phyloP scores from a whole-genome alignment of 2,113 vertebrate genomes.

The Arizona elegans region DNA sequence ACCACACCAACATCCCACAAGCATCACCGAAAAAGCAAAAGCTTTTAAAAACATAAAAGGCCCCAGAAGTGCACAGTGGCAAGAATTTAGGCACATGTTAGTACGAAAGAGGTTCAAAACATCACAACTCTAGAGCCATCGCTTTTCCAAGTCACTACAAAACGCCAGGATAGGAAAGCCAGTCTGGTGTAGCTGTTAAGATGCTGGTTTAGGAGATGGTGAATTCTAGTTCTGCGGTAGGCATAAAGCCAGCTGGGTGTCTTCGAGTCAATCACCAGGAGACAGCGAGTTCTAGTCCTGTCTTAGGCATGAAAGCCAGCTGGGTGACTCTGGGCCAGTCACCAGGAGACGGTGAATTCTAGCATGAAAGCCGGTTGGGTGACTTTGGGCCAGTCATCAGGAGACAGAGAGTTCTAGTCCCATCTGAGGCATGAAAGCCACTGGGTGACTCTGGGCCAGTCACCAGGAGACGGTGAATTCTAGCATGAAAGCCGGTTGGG shows the following conservation, averaged over 20 bases:
- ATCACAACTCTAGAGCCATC: conserved; percentile 38
- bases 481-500: background rate
- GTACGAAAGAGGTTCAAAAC: background rate
- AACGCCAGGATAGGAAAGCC: background rate
- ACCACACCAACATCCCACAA: background rate
- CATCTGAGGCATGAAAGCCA: background rate
- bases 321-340: no score
- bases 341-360: no score
- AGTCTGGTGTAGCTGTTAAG: background rate
- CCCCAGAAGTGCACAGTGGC: background rate
- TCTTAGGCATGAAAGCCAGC: no score
- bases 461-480: background rate
- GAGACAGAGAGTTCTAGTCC: background rate
- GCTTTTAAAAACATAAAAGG: background rate
- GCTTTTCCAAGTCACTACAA: conserved; percentile 28
- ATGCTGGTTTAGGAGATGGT: background rate
- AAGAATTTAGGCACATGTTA: conserved; percentile 12
- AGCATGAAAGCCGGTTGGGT: no score
- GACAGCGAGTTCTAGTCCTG: no score
- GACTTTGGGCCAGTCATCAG: no score
- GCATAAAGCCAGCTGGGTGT: background rate
- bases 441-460: background rate
- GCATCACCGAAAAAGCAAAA: background rate
- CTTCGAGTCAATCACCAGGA: no score
- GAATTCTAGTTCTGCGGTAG: background rate